Evolutionary conservation across 1,140 invertebrate genomes (phyloP).

Genomic region (Calliphora vicina): DNA sequence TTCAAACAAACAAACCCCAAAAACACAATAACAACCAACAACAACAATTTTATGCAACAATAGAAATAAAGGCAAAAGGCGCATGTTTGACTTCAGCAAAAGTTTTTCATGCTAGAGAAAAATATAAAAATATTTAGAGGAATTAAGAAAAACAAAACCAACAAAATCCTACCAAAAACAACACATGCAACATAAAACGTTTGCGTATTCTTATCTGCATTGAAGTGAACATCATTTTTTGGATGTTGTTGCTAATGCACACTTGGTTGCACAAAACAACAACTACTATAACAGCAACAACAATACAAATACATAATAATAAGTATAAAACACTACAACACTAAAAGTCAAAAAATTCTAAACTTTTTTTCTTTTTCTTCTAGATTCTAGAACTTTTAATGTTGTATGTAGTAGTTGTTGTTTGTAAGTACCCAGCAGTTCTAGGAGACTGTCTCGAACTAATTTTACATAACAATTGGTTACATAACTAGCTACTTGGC

Average conservation of each 20-base stretch:
- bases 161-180: background rate
- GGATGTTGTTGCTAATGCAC: background rate
- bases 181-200: background rate
- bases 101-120: background rate
- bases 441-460: too few relatives aligned
- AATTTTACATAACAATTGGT: too few relatives aligned
- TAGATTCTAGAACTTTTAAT: too few relatives aligned
- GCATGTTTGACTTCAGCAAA: background rate
- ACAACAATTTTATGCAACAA: background rate
- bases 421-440: too few relatives aligned
- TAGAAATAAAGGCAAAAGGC: background rate
- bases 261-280: background rate
- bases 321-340: background rate
- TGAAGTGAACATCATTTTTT: background rate
- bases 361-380: too few relatives aligned
- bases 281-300: too few relatives aligned
- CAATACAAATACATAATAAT: background rate
- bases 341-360: too few relatives aligned
- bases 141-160: background rate
- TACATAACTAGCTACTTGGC: too few relatives aligned
- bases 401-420: too few relatives aligned
- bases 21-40: background rate
- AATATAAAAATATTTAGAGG: background rate
- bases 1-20: background rate
- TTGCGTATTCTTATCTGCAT: conserved; percentile 5